These are phyloP conservation scores for Trachythela sp. DNA, from an alignment of 64 coral and sea anemone species.

Conservation along the genomic window DNA sequence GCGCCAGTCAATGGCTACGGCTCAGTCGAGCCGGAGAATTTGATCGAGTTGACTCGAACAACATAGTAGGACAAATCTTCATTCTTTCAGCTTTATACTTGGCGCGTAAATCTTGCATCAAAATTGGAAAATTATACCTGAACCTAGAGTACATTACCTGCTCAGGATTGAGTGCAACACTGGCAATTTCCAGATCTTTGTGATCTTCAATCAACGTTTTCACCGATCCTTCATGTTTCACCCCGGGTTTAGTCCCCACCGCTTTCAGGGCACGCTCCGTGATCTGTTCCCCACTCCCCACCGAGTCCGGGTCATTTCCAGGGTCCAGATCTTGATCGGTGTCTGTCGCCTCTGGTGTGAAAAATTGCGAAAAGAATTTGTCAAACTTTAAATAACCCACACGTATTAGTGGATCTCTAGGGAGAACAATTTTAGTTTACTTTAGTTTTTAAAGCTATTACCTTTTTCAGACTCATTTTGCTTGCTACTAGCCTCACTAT, in stretches of 20 bases:
- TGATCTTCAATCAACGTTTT: constrained; percentile 60
- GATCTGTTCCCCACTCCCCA: constrained; percentile 53
- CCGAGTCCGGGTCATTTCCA: constrained; percentile 87
- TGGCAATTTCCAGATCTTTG: constrained; percentile 80
- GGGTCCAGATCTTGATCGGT: constrained; percentile 60
- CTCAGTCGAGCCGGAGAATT: too few species aligned
- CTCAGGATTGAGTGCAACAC: constrained; percentile 56
- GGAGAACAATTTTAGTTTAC: too few species aligned
- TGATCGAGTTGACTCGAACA: too few species aligned
- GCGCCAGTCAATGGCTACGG: too few species aligned
- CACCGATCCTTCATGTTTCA: constrained; percentile 83
- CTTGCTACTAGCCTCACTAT: constrained; percentile 47
- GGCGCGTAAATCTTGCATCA: too few species aligned
- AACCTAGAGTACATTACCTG: too few species aligned
- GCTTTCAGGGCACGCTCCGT: constrained; percentile 78
- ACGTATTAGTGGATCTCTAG: too few species aligned
- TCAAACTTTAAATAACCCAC: too few species aligned
- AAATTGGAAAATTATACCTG: too few species aligned
- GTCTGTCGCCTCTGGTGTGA: background rate
- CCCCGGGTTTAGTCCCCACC: constrained; percentile 67
- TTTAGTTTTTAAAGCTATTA: background rate
- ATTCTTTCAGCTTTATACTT: too few species aligned
- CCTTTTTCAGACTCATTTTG: background rate
- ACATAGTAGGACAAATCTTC: background rate
- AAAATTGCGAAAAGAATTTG: background rate